These are phyloP conservation scores for Panagrolaimus sp. DNA, from an alignment of 1,140 invertebrate species.

Conservation along the genomic window DNA sequence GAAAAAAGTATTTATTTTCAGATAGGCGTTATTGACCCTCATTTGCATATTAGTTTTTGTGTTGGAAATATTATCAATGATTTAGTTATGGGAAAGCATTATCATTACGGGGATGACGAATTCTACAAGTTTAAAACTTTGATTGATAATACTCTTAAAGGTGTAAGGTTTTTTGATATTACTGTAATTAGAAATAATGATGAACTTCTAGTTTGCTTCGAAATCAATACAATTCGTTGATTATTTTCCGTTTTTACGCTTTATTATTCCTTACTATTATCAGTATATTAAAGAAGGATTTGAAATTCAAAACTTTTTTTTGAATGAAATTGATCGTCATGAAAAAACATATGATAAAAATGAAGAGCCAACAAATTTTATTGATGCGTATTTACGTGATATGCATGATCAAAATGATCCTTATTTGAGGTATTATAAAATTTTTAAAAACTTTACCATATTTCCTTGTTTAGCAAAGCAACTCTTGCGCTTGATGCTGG, in stretches of 20 bases:
- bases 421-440: conserved; percentile 21
- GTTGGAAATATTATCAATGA: conserved; percentile 53
- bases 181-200: background rate
- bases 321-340: conserved; percentile 45
- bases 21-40: conserved; percentile 29
- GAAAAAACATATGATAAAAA: conserved; percentile 9
- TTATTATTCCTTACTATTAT: conserved; percentile 37
- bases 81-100: conserved; percentile 40
- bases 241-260: conserved; percentile 32
- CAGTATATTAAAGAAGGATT: conserved; percentile 41
- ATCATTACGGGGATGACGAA: conserved; percentile 40
- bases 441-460: background rate
- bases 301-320: conserved; percentile 38
- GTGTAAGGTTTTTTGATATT: conserved; percentile 19
- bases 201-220: conserved; percentile 32
- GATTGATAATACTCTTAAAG: conserved; percentile 36
- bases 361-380: conserved; percentile 35
- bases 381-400: conserved; percentile 36
- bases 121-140: conserved; percentile 46
- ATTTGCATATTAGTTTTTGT: conserved; percentile 38
- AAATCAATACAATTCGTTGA: conserved; percentile 42
- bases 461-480: conserved; percentile 20
- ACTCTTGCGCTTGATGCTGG: conserved; percentile 41
- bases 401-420: conserved; percentile 18
- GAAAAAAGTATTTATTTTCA: background rate